Conservation (phyloP, 2,888 invertebrate species). For the Gerosis bhagava region DNA sequence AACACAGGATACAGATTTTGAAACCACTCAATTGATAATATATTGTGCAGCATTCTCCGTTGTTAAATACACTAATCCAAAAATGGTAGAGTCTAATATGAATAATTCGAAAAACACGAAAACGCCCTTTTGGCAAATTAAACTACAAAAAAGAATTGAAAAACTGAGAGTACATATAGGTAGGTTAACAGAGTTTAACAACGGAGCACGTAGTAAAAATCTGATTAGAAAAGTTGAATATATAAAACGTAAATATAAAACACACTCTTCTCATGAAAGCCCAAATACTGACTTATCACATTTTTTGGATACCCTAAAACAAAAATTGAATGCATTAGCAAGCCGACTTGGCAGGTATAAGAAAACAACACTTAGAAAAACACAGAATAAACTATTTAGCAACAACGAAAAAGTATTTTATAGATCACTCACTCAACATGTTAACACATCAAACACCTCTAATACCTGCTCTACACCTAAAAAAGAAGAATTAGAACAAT, state of each 20-base stretch:
- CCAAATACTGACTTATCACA: slow-evolving; percentile 9
- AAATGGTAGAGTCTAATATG: slow-evolving; percentile 1
- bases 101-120: too few relatives aligned
- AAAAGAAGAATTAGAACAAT: slow-evolving; percentile 3
- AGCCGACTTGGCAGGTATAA: slow-evolving; percentile 24
- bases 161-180: slow-evolving; percentile 25
- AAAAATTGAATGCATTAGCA: slow-evolving; percentile 13
- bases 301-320: slow-evolving; percentile 26
- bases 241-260: slow-evolving; percentile 16
- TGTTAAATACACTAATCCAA: background rate
- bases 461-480: too few relatives aligned
- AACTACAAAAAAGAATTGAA: slow-evolving; percentile 23
- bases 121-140: slow-evolving; percentile 30
- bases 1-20: slow-evolving; percentile 8
- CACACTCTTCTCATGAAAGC: slow-evolving; percentile 22
- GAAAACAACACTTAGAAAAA: slow-evolving; percentile 24
- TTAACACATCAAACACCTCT: too few relatives aligned
- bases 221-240: slow-evolving; percentile 6
- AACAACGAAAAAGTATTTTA: slow-evolving; percentile 29
- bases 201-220: slow-evolving; percentile 18
- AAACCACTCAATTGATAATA: slow-evolving; percentile 5
- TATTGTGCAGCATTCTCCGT: slow-evolving; percentile 18
- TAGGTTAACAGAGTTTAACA: slow-evolving; percentile 18
- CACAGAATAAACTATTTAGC: slow-evolving; percentile 26
- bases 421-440: too few relatives aligned